Base-by-base conservation (phyloP, 2,797 vertebrate genomes). In the Gymnodraco acuticeps region DNA sequence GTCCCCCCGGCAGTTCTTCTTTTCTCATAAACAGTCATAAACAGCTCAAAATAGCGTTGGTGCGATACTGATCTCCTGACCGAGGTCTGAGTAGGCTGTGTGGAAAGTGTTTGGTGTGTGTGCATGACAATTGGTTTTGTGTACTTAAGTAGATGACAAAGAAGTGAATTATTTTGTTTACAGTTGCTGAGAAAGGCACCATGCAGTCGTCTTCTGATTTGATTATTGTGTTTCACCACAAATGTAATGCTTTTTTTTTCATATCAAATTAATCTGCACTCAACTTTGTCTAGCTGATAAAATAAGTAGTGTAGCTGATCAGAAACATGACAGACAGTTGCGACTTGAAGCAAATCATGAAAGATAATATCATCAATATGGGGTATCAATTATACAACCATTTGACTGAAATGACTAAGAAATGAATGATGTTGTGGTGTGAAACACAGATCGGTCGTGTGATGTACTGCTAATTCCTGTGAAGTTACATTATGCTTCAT, bases 1-100 rank as follows among this genome's bases (percentile, higher is more conserved):
- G 72, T 87, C 88, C 88, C 90, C 81, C 75, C 80, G 73, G 14
- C 80, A 77, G 80, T 93, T 93, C 89, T 88, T 83, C 88, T 91
- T 92, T 93, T 92, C 64, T 80, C 69, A 85, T 85, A 64, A 92
- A 88, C 73, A 77, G 67, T 42, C 0, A 1, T 27, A 27, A 27
- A 27, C 27, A 17, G 27, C 66, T 77, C 73, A 73, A 88, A 93
- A 92, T 91, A 90, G 76, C 63, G 3, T 55, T 50, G 17, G 61
- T 42, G 42, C 46, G 54, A 82, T 74, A 56, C 64, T 66, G 51
- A 74, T 87, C 71, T 84, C 65, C 79, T 89, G 83, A 89, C 76
- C 45, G 0, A 33, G 9, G 51, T 70, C 51, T 58, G 10, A 43
- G 61, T 46, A 58, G 54, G 23, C 1, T 48, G 51, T 61, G 66